Conservation (phyloP, 2,888 invertebrate species). For the Melinaea marsaeus region DNA sequence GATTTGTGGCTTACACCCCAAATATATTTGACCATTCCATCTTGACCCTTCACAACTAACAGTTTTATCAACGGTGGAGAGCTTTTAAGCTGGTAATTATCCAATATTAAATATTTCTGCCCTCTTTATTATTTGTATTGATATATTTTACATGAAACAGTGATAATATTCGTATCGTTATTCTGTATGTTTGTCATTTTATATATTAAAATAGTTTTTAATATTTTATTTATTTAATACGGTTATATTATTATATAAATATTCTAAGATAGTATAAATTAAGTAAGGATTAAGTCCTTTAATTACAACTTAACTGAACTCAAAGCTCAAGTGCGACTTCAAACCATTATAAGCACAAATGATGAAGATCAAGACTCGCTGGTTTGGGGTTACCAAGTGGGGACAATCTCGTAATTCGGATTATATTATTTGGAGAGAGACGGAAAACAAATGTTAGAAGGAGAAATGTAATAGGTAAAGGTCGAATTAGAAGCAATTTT, state of each 20-base stretch:
- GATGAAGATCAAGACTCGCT: not conserved
- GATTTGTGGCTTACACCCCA: conserved; percentile 32
- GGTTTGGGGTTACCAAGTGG: conserved; percentile 22
- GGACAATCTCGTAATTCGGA: conserved; percentile 44
- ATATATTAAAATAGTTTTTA: not conserved
- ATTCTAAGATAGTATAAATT: no score
- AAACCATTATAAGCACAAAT: not conserved
- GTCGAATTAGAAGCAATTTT: conserved; percentile 41
- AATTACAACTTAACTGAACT: no score
- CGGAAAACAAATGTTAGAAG: conserved; percentile 30
- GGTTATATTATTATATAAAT: no score
- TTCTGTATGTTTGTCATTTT: not conserved
- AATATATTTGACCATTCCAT: not conserved
- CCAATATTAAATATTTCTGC: not conserved
- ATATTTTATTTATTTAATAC: not conserved
- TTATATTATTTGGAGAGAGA: conserved; percentile 55
- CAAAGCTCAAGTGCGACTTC: no score
- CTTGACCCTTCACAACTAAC: not conserved
- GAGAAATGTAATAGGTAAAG: conserved; percentile 40
- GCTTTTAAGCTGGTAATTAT: conserved; percentile 1
- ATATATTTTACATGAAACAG: no score
- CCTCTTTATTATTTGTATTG: no score
- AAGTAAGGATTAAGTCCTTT: no score
- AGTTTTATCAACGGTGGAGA: not conserved
- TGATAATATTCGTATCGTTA: no score